Base-by-base conservation (phyloP, 2,888 invertebrate genomes). In the Idaea dimidiata region DNA sequence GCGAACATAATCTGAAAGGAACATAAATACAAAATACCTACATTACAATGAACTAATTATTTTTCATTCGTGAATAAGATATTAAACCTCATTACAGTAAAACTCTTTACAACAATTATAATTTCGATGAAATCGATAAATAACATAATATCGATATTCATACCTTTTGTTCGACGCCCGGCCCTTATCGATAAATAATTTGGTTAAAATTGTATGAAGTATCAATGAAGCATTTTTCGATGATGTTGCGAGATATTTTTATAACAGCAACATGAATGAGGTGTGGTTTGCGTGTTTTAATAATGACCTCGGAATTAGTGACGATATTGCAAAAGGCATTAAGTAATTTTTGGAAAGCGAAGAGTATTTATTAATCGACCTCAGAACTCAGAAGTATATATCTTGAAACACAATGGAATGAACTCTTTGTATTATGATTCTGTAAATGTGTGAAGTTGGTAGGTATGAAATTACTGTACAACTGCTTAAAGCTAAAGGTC, bases 161-260 rank as follows among this genome's bases (percentile, higher is more conserved):
- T 71, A 76, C 75, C 82, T 77, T 85, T 88, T 87, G 86, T 86
- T 74, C 72, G 63, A 78, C 80, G 72, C 62, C 63, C 69, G 72
- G 73, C 66, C 69, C 68, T 76, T 76, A 75, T 75, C 68, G 66
- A 62, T 62, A 71, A 69, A 60, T 65, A 64, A 67, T 71, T 73
- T 71, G 57, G 62, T 64, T 59, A 59, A 64, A 55, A 61, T 64
- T 68, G 66, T 67, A 66, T 62, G 57, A 59, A 60, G 63, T 66
- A 66, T 66, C 59, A 56, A 61, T 53, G 57, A 54, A 62, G 59
- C 54, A 63, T 65, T 66, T n/a, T 69, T 55, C 17, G 54, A 10
- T 55, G 54, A 17, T 55, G 16, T 55, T 16, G 54, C 17, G 18
- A 17, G 18, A 17, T 56, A 17, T 56, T 56, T 56, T 17, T 56